phyloP scores from a whole-genome alignment of 2,113 vertebrate species.

The Neotragus pygmaeus region DNA sequence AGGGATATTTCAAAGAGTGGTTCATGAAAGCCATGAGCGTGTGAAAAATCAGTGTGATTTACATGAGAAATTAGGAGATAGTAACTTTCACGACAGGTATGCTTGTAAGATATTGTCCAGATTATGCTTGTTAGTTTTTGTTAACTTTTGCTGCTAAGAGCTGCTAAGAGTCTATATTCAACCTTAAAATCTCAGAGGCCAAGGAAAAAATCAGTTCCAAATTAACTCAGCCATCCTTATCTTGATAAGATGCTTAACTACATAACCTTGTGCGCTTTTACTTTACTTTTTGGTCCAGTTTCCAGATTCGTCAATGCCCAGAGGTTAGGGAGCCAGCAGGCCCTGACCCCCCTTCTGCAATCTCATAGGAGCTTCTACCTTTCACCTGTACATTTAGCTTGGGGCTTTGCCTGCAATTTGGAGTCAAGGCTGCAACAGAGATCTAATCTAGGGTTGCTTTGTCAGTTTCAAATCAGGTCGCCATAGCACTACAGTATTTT shows the following conservation, averaged over 20 bases:
- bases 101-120: background rate
- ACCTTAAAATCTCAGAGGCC: background rate
- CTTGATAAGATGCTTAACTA: background rate
- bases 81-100: slow-evolving; percentile 29
- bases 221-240: background rate
- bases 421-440: background rate
- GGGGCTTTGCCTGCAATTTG: background rate
- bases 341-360: background rate
- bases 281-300: background rate
- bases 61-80: background rate
- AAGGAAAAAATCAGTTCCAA: background rate
- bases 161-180: background rate
- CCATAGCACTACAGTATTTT: background rate
- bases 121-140: background rate
- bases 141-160: background rate
- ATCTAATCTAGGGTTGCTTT: background rate
- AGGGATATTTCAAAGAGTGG: slow-evolving; percentile 3
- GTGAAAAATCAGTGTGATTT: slow-evolving; percentile 40
- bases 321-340: background rate
- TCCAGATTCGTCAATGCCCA: background rate
- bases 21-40: background rate
- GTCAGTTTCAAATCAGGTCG: background rate
- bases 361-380: background rate
- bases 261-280: background rate
- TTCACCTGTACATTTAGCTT: background rate